Conservation (phyloP, 64 coral and sea anemone species). For the Porites lutea region DNA sequence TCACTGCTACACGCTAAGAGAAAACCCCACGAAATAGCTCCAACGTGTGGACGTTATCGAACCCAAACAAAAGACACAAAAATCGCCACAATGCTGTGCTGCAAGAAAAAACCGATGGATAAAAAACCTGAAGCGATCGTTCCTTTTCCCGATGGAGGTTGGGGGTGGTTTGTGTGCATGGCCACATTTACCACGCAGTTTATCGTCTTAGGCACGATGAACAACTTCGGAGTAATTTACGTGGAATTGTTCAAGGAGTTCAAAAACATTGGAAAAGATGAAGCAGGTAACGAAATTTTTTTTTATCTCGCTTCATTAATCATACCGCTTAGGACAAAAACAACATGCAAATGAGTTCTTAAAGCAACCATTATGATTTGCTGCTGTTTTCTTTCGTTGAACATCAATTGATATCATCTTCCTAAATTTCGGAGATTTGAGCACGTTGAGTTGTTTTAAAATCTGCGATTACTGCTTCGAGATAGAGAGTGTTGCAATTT, state of each 20-base stretch:
- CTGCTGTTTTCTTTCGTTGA: neutral
- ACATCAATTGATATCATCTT: neutral
- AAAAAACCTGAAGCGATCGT: conserved; percentile 74
- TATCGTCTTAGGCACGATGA: conserved; percentile 96
- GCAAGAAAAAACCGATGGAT: conserved; percentile 72
- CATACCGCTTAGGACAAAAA: conserved; percentile 29
- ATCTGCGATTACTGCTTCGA: neutral
- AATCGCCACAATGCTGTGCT: conserved; percentile 52
- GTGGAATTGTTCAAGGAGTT: conserved; percentile 87
- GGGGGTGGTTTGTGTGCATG: conserved; percentile 97
- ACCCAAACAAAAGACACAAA: neutral
- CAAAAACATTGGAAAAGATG: conserved; percentile 59
- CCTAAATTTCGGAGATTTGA: neutral
- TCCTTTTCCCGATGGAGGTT: conserved; percentile 91
- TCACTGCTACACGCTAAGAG: neutral
- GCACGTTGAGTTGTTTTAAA: no score
- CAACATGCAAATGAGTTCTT: conserved; percentile 72
- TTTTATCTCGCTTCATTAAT: neutral
- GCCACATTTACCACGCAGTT: conserved; percentile 94
- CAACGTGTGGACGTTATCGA: neutral
- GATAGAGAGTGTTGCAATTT: neutral
- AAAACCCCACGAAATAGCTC: neutral
- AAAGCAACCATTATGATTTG: conserved; percentile 21
- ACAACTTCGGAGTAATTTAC: conserved; percentile 97
- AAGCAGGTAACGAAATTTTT: conserved; percentile 58